These are phyloP conservation scores for Tragelaphus eurycerus DNA, from an alignment of 2,797 vertebrate genomes.

Conservation along the genomic window DNA sequence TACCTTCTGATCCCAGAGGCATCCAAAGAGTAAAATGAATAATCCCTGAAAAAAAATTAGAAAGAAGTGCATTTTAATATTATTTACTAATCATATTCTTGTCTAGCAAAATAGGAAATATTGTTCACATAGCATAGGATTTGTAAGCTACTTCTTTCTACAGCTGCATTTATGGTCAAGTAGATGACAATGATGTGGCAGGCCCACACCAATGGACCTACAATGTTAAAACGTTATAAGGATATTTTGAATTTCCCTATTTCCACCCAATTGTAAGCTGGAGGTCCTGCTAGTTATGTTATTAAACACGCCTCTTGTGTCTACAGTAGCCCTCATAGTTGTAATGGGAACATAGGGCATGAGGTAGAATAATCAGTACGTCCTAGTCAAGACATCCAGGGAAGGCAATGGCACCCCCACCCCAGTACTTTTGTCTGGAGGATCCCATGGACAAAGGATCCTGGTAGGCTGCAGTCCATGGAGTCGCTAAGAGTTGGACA, in stretches of 20 bases:
- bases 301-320: background rate
- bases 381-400: background rate
- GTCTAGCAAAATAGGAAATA: background rate
- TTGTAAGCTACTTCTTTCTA: background rate
- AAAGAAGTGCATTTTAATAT: background rate
- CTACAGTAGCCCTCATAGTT: background rate
- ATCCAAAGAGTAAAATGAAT: constrained; percentile 87
- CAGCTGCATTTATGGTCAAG: background rate
- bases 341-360: background rate
- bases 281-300: background rate
- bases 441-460: too few species aligned
- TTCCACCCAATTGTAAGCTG: background rate
- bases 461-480: too few species aligned
- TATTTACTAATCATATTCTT: background rate
- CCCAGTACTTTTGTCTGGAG: too few species aligned
- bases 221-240: background rate
- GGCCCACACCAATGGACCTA: background rate
- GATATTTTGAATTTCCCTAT: background rate
- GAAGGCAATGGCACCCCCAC: too few species aligned
- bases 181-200: background rate
- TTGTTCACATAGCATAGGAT: background rate
- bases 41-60: constrained; percentile 81
- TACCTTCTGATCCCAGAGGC: constrained; percentile 88
- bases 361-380: background rate
- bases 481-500: too few species aligned